Evolutionary conservation across 2,113 vertebrate genomes (phyloP).

Genomic region (Dromiciops gliroides): DNA sequence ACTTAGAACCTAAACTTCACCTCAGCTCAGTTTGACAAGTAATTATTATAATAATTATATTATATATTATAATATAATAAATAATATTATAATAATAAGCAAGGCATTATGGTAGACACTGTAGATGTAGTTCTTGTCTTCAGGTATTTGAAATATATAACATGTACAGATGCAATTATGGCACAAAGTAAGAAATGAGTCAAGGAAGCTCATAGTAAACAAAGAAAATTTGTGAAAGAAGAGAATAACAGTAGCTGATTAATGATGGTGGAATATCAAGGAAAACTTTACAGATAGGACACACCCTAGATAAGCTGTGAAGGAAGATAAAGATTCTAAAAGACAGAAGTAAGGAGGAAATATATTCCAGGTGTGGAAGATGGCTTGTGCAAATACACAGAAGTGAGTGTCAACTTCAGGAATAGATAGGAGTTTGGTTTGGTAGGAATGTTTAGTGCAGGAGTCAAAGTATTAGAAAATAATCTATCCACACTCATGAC

Average conservation of each 20-base stretch:
- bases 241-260: background rate
- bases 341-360: background rate
- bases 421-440: background rate
- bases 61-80: too few species aligned
- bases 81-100: too few species aligned
- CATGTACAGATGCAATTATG: background rate
- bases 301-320: background rate
- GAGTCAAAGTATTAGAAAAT: background rate
- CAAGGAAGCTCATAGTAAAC: background rate
- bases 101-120: background rate
- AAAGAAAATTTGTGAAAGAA: background rate
- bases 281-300: background rate
- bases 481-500: background rate
- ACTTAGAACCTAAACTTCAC: background rate
- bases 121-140: background rate
- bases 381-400: background rate
- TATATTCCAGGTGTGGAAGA: background rate
- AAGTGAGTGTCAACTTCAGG: background rate
- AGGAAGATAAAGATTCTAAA: background rate
- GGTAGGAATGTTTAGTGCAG: background rate
- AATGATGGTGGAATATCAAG: background rate
- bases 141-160: background rate
- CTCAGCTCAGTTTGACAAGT: background rate
- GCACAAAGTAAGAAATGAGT: background rate
- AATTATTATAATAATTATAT: too few species aligned